A percentile compares a stretch with the other conserved stretches of the same genome.
Evolutionary conservation across 2,113 vertebrate genomes (phyloP).

Genomic region (Lasiurus borealis): DNA sequence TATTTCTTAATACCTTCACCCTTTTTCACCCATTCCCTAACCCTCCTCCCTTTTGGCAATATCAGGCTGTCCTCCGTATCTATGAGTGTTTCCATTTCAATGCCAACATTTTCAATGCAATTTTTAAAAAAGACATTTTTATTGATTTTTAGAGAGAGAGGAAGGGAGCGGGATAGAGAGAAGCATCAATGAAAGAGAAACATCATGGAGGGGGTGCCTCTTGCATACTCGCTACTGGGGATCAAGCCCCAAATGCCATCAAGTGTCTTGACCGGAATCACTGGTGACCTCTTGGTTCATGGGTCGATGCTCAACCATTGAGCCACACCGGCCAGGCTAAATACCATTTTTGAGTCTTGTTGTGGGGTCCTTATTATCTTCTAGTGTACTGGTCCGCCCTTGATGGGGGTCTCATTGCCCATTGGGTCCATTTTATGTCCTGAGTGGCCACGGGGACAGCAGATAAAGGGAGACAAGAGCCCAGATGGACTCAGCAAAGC

Average conservation of each 20-base stretch:
- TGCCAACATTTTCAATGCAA: background rate
- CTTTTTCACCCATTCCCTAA: background rate
- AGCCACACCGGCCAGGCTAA: background rate
- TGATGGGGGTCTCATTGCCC: background rate
- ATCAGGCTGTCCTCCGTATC: background rate
- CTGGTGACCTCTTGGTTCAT: no score
- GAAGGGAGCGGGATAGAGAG: no score
- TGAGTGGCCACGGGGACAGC: background rate
- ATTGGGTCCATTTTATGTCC: no score
- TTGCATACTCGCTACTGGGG: no score
- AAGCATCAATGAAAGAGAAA: no score
- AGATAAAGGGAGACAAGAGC: background rate
- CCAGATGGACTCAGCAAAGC: background rate
- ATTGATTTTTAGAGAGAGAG: no score
- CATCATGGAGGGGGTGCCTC: no score
- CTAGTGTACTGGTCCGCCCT: background rate
- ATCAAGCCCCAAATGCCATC: no score
- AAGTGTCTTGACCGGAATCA: no score
- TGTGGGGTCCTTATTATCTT: slow-evolving; percentile 6
- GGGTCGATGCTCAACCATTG: no score
- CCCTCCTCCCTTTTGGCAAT: background rate
- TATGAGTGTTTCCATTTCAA: background rate
- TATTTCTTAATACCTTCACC: background rate
- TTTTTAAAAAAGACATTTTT: background rate
- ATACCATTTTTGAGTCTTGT: background rate